These are phyloP conservation scores for Myotis pilosus DNA, from an alignment of 2,797 vertebrate genomes.

Conservation along the genomic window DNA sequence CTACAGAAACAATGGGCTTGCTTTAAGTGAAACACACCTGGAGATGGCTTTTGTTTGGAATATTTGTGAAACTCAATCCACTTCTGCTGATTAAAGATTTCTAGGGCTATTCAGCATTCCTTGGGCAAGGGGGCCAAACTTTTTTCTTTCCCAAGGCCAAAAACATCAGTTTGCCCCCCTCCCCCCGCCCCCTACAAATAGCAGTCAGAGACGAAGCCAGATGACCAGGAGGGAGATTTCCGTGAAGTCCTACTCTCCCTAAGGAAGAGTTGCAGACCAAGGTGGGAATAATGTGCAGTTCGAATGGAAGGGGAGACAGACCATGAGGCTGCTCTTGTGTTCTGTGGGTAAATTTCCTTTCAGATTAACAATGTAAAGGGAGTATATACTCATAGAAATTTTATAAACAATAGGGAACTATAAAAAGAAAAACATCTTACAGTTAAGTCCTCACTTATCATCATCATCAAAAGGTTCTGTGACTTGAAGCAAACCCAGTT, in stretches of 20 bases:
- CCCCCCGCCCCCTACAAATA: neutral
- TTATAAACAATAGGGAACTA: neutral
- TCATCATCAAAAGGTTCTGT: neutral
- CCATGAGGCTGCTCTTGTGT: neutral
- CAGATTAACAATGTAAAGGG: neutral
- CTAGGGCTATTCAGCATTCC: neutral
- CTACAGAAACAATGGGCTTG: neutral
- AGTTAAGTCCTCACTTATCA: neutral
- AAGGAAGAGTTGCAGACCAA: neutral
- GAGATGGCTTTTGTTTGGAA: neutral
- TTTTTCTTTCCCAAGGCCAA: neutral
- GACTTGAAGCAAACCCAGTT: neutral
- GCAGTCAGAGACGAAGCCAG: neutral
- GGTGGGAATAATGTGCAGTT: rapidly evolving
- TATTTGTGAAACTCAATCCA: neutral
- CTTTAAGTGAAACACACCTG: rapidly evolving
- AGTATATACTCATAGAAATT: neutral
- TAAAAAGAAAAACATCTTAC: neutral
- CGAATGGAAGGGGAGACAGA: neutral
- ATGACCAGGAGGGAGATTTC: neutral
- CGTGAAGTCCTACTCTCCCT: neutral
- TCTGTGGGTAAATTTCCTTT: neutral
- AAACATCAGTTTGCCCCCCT: neutral
- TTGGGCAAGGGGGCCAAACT: neutral
- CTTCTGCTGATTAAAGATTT: neutral